These are phyloP conservation scores for Microplitis manilae DNA, from an alignment of 2,888 invertebrate species.

Conservation along the genomic window DNA sequence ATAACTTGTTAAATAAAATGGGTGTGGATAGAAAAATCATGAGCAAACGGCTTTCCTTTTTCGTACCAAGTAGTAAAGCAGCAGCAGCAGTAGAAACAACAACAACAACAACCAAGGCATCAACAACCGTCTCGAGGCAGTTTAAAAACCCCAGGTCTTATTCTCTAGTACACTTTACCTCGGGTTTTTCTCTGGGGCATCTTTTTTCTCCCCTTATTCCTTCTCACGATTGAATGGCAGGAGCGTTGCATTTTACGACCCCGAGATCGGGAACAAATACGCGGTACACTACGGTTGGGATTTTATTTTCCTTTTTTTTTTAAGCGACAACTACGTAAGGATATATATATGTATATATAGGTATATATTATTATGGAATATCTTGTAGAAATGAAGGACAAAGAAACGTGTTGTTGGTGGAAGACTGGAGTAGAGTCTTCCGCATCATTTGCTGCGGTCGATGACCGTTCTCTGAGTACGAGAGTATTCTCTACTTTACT, in stretches of 20 bases:
- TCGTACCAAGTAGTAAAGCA: background rate
- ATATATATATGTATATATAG: slow-evolving; percentile 5
- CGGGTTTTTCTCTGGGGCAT: slow-evolving; percentile 21
- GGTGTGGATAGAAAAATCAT: slow-evolving; percentile 19
- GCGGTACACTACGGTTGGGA: background rate
- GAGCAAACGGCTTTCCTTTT: slow-evolving; percentile 5
- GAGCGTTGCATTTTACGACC: slow-evolving; percentile 37
- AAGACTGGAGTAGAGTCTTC: slow-evolving; percentile 28
- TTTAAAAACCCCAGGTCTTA: background rate
- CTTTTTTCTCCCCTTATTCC: slow-evolving; percentile 24
- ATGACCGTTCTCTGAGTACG: slow-evolving; percentile 29
- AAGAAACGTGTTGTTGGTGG: slow-evolving; percentile 11
- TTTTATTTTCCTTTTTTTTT: background rate
- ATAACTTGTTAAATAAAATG: background rate
- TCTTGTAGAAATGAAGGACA: slow-evolving; percentile 12
- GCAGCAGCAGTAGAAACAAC: background rate
- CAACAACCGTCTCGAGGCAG: background rate
- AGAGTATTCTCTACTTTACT: too few relatives aligned
- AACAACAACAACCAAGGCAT: background rate
- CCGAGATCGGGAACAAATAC: slow-evolving; percentile 35
- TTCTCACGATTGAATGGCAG: slow-evolving; percentile 10
- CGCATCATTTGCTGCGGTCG: slow-evolving; percentile 37
- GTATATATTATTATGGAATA: slow-evolving; percentile 20
- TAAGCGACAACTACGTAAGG: slow-evolving; percentile 3
- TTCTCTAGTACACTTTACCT: background rate